These are phyloP conservation scores for Drosophila pectinifera DNA, from an alignment of 1,140 invertebrate genomes.

Conservation along the genomic window DNA sequence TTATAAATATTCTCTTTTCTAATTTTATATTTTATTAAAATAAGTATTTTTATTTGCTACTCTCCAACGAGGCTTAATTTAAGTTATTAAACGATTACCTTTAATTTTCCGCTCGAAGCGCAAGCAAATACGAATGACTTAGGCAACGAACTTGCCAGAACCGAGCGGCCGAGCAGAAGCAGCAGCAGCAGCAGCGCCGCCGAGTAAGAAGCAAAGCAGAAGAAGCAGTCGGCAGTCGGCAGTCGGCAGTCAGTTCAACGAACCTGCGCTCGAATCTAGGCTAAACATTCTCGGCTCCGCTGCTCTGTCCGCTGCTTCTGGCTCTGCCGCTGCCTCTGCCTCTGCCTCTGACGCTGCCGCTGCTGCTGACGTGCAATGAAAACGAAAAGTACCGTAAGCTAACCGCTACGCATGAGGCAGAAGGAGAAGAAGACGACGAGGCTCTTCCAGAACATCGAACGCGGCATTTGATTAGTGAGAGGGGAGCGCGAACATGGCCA, in stretches of 20 bases:
- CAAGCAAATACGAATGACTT: constrained; percentile 65
- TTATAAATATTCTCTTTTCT: no score
- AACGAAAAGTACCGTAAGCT: constrained; percentile 85
- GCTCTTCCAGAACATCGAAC: constrained; percentile 62
- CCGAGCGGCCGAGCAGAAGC: constrained; percentile 29
- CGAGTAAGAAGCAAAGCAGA: constrained; percentile 15
- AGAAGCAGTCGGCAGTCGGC: constrained; percentile 30
- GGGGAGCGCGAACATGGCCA: constrained; percentile 17
- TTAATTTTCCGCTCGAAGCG: constrained; percentile 22
- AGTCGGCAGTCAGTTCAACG: constrained; percentile 74
- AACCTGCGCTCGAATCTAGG: constrained; percentile 85
- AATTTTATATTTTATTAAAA: no score
- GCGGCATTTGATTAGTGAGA: constrained; percentile 52
- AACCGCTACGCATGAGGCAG: constrained; percentile 80
- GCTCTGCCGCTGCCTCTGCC: constrained; percentile 7
- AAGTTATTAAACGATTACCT: constrained; percentile 11
- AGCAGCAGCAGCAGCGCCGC: constrained; percentile 13
- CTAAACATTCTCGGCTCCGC: constrained; percentile 83
- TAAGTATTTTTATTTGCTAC: background rate
- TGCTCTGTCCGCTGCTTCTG: constrained; percentile 36
- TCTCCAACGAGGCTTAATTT: constrained; percentile 1
- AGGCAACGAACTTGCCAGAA: constrained; percentile 72
- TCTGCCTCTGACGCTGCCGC: constrained; percentile 1
- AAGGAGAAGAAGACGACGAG: constrained; percentile 14
- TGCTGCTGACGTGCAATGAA: constrained; percentile 84